These are phyloP conservation scores for Hydrotaea diabolus DNA, from an alignment of 2,888 invertebrate species.

Conservation along the genomic window DNA sequence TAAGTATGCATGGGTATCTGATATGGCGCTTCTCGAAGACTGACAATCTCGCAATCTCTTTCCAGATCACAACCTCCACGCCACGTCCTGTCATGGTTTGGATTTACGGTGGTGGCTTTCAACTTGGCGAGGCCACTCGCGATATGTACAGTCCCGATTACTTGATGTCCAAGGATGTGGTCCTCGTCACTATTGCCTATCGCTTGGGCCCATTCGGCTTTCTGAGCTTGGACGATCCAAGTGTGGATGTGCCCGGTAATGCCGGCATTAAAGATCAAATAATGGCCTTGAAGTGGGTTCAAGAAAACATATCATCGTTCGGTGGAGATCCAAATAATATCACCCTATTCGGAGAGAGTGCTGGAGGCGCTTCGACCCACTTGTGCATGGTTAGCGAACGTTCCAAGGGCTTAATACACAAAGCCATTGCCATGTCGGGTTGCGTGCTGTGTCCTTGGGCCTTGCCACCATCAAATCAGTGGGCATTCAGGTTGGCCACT, in stretches of 20 bases:
- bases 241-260: conserved; percentile 82
- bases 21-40: background rate
- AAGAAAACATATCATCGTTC: conserved; percentile 81
- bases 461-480: conserved; percentile 71
- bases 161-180: conserved; percentile 81
- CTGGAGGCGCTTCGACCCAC: conserved; percentile 81
- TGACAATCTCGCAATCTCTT: background rate
- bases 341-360: conserved; percentile 82
- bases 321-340: conserved; percentile 82
- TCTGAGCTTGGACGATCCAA: conserved; percentile 81
- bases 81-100: conserved; percentile 81
- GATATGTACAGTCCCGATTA: conserved; percentile 81
- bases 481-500: conserved; percentile 76
- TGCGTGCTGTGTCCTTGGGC: conserved; percentile 77
- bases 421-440: conserved; percentile 79
- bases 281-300: conserved; percentile 82
- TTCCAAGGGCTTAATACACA: conserved; percentile 79
- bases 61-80: conserved; percentile 73
- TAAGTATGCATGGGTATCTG: conserved; percentile 72
- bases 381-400: conserved; percentile 81
- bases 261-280: conserved; percentile 82
- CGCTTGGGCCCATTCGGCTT: conserved; percentile 82
- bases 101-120: conserved; percentile 82
- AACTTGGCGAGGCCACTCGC: conserved; percentile 80
- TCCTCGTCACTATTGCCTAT: conserved; percentile 81